phyloP scores from a whole-genome alignment of 2,113 vertebrate genomes.

The Reinhardtius hippoglossoides region DNA sequence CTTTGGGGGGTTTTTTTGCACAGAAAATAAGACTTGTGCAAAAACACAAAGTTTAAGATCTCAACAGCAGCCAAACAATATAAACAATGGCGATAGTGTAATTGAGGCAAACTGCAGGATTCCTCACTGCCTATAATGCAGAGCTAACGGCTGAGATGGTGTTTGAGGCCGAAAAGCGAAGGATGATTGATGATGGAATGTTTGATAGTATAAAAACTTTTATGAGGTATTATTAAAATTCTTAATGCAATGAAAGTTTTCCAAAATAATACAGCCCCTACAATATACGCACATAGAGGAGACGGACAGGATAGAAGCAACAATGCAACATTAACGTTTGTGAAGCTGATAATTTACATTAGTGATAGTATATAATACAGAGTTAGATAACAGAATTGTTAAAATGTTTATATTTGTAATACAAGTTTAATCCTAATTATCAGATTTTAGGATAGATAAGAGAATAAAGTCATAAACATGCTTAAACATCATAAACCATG shows the following conservation, averaged over 20 bases:
- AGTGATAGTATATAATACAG: background rate
- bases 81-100: too few species aligned
- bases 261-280: too few species aligned
- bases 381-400: too few species aligned
- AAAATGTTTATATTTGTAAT: too few species aligned
- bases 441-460: background rate
- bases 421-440: too few species aligned
- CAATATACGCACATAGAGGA: background rate
- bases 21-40: background rate
- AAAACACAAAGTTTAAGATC: background rate
- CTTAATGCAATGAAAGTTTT: too few species aligned
- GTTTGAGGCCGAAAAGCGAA: background rate
- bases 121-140: background rate
- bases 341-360: background rate
- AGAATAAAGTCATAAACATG: background rate
- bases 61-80: background rate
- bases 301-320: background rate
- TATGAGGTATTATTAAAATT: too few species aligned
- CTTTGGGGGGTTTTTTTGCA: too few species aligned
- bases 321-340: background rate
- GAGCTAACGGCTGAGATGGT: background rate
- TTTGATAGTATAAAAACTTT: too few species aligned
- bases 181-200: too few species aligned
- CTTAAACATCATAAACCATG: too few species aligned
- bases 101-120: background rate